phyloP scores from a whole-genome alignment of 2,113 vertebrate genomes.

The Tretioscincus oriximinensis region DNA sequence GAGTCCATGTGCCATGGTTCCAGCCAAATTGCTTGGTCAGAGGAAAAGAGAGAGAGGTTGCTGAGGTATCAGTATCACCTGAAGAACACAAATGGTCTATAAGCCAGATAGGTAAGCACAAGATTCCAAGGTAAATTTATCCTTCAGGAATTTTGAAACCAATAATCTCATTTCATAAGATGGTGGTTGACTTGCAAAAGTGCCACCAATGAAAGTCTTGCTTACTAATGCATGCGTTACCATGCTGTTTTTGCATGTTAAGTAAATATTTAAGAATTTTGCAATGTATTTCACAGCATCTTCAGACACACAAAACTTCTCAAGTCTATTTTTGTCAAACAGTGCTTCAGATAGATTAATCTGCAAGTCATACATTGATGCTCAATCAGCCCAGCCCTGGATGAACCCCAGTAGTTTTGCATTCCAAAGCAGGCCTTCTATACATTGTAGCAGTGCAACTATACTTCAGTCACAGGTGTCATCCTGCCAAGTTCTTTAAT shows the following conservation, averaged over 20 bases:
- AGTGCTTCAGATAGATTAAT: slow-evolving; percentile 47
- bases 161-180: slow-evolving; percentile 46
- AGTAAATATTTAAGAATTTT: slow-evolving; percentile 73
- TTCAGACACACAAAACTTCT: slow-evolving; percentile 80
- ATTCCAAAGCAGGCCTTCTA: slow-evolving; percentile 51
- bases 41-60: slow-evolving; percentile 23
- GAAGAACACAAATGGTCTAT: slow-evolving; percentile 30
- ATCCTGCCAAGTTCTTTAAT: slow-evolving; percentile 94
- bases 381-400: slow-evolving; percentile 58
- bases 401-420: slow-evolving; percentile 55
- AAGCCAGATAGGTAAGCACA: slow-evolving; percentile 38
- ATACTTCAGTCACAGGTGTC: slow-evolving; percentile 82
- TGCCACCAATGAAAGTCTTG: slow-evolving; percentile 65
- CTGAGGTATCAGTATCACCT: slow-evolving; percentile 33
- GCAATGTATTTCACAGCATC: slow-evolving; percentile 53
- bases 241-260: slow-evolving; percentile 39
- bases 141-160: slow-evolving; percentile 34
- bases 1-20: slow-evolving; percentile 63
- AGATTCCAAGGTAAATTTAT: slow-evolving; percentile 37
- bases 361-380: slow-evolving; percentile 46
- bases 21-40: slow-evolving; percentile 50
- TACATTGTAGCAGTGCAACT: slow-evolving; percentile 60
- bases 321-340: slow-evolving; percentile 45
- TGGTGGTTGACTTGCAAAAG: slow-evolving; percentile 41
- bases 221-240: slow-evolving; percentile 56